These are phyloP conservation scores for Euura lappo DNA, from an alignment of 1,140 invertebrate genomes.

Conservation along the genomic window DNA sequence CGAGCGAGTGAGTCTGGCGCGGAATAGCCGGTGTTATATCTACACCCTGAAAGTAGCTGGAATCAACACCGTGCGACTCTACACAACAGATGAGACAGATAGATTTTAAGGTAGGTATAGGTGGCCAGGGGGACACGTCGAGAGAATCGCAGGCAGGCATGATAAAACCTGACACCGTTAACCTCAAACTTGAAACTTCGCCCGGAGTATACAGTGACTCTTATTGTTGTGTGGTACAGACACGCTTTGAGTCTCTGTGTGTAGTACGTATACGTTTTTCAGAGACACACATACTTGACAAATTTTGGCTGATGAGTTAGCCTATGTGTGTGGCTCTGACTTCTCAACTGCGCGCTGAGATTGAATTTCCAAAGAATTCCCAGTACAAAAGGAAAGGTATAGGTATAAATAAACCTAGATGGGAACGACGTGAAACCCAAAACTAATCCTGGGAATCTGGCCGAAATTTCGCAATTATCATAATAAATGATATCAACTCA, in stretches of 20 bases:
- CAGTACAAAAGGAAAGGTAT: not conserved
- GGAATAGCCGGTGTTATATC: too few relatives aligned
- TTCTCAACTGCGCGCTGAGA: not conserved
- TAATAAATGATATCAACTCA: too few relatives aligned
- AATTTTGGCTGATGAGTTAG: too few relatives aligned
- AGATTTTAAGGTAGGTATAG: not conserved
- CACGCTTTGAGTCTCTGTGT: too few relatives aligned
- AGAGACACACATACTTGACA: too few relatives aligned
- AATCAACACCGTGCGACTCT: too few relatives aligned
- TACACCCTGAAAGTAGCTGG: too few relatives aligned
- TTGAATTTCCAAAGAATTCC: conserved; percentile 1
- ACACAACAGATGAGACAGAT: not conserved
- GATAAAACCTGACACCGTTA: conserved; percentile 1
- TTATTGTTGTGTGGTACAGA: too few relatives aligned
- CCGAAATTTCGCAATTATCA: too few relatives aligned
- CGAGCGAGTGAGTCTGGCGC: too few relatives aligned
- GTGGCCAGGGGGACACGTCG: not conserved
- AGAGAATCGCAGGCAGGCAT: not conserved
- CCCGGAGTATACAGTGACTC: not conserved
- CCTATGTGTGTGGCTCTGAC: too few relatives aligned
- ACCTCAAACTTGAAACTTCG: conserved; percentile 3
- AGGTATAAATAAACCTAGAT: not conserved
- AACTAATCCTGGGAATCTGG: not conserved
- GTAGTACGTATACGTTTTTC: too few relatives aligned
- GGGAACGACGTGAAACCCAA: not conserved